A percentile compares a stretch with the other conserved stretches of the same genome.
Evolutionary conservation across 2,113 vertebrate species (phyloP).

Genomic region (Tautogolabrus adspersus): DNA sequence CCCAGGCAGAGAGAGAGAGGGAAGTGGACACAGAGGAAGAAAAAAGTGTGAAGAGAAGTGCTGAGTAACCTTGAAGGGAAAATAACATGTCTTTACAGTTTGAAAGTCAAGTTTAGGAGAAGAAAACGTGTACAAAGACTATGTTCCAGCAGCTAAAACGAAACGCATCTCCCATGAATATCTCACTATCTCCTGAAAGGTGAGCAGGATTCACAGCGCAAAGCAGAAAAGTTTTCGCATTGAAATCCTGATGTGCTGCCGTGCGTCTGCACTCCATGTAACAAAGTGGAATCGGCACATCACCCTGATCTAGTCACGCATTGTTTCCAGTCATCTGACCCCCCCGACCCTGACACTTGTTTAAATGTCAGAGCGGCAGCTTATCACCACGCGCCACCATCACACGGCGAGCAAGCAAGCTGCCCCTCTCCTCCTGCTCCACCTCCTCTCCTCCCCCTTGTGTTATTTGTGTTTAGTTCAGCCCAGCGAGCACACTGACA

Average conservation of each 20-base stretch:
- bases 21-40: background rate
- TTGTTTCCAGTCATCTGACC: slow-evolving; percentile 66
- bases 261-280: background rate
- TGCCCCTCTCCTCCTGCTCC: slow-evolving; percentile 11
- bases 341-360: slow-evolving; percentile 60
- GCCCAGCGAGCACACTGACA: slow-evolving; percentile 45
- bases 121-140: background rate
- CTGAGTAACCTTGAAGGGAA: slow-evolving; percentile 33
- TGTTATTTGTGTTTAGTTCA: slow-evolving; percentile 63
- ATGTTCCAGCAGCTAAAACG: background rate
- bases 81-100: slow-evolving; percentile 31
- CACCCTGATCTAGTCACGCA: slow-evolving; percentile 34
- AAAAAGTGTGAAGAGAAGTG: background rate
- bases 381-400: slow-evolving; percentile 47
- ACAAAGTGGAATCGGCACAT: slow-evolving; percentile 36
- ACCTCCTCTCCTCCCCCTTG: slow-evolving; percentile 5
- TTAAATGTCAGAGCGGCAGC: slow-evolving; percentile 68
- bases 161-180: background rate
- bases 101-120: slow-evolving; percentile 26
- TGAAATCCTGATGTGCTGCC: slow-evolving; percentile 22
- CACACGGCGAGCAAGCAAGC: slow-evolving; percentile 21
- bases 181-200: slow-evolving; percentile 26
- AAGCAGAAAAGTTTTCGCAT: slow-evolving; percentile 6
- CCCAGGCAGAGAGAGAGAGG: slow-evolving; percentile 10
- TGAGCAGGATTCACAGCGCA: slow-evolving; percentile 40